Conservation (phyloP, 2,113 vertebrate genomes). For the Rhegmatorhina hoffmannsi region DNA sequence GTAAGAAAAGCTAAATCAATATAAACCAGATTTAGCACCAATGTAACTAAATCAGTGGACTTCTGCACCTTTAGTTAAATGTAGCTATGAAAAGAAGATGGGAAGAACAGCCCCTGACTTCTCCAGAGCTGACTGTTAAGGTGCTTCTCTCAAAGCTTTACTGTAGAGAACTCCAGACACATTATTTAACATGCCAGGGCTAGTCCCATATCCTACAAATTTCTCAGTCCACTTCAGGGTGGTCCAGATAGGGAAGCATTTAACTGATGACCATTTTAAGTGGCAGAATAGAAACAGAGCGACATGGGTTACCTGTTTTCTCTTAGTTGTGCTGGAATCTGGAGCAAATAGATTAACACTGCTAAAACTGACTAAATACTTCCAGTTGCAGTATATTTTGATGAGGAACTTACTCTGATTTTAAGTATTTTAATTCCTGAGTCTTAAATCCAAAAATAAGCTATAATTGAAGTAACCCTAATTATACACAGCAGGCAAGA, state of each 20-base stretch:
- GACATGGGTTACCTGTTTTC: neutral
- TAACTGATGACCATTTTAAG: neutral
- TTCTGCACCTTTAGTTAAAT: constrained; percentile 31
- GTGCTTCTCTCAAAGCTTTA: neutral
- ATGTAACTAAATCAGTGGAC: constrained; percentile 40
- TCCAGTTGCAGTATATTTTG: neutral
- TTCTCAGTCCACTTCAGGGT: neutral
- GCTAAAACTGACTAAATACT: neutral
- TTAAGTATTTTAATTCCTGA: constrained; percentile 40
- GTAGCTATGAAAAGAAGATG: neutral
- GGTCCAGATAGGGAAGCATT: neutral
- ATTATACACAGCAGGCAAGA: constrained; percentile 57
- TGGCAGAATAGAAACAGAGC: neutral
- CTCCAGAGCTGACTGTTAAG: neutral
- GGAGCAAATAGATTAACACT: neutral
- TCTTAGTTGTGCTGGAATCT: neutral
- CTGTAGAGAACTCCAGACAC: neutral
- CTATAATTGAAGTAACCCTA: constrained; percentile 61
- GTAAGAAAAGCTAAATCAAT: constrained; percentile 50
- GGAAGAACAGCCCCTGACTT: neutral
- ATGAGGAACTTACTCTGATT: constrained; percentile 28
- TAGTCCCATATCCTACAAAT: neutral
- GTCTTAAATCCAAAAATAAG: constrained; percentile 43
- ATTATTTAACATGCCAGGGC: neutral
- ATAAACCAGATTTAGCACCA: constrained; percentile 40